Conservation (phyloP, 2,888 invertebrate species). For the Endomychus coccineus region DNA sequence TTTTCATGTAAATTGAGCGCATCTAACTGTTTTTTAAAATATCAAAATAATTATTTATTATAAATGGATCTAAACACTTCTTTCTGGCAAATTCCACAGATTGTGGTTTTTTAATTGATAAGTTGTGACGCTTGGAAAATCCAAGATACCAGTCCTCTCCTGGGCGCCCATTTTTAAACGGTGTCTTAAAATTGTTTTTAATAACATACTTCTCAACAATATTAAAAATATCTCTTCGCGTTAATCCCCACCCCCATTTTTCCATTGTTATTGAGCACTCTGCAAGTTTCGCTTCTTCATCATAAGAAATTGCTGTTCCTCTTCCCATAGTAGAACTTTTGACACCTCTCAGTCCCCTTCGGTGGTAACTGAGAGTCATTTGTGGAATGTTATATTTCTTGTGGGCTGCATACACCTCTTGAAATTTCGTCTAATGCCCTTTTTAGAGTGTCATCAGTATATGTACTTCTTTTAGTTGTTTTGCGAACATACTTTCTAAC, state of each 20-base stretch:
- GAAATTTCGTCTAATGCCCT: too few species aligned
- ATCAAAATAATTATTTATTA: too few species aligned
- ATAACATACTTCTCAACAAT: slow-evolving; percentile 21
- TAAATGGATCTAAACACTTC: too few species aligned
- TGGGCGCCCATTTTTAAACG: slow-evolving; percentile 26
- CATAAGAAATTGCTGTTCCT: slow-evolving; percentile 1
- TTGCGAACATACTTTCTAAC: too few species aligned
- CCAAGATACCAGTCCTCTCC: slow-evolving; percentile 26
- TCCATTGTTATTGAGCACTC: slow-evolving; percentile 4
- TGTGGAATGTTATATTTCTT: slow-evolving; percentile 5
- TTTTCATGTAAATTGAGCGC: too few species aligned
- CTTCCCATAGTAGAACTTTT: slow-evolving; percentile 1
- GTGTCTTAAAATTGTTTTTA: slow-evolving; percentile 23
- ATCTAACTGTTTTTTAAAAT: too few species aligned
- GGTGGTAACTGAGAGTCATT: slow-evolving; percentile 1
- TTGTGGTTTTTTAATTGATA: slow-evolving; percentile 38
- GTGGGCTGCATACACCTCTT: slow-evolving; percentile 1
- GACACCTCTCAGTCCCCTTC: slow-evolving; percentile 5
- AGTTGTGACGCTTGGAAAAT: slow-evolving; percentile 24
- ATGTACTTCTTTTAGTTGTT: too few species aligned
- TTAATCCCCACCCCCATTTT: slow-evolving; percentile 23
- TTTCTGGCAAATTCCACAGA: slow-evolving; percentile 32
- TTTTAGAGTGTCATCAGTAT: too few species aligned
- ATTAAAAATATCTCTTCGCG: slow-evolving; percentile 23
- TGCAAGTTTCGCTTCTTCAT: slow-evolving; percentile 8